A percentile compares a stretch with the other conserved stretches of the same genome.
Conservation (phyloP, 2,113 vertebrate genomes). For the Poeciliopsis prolifica region DNA sequence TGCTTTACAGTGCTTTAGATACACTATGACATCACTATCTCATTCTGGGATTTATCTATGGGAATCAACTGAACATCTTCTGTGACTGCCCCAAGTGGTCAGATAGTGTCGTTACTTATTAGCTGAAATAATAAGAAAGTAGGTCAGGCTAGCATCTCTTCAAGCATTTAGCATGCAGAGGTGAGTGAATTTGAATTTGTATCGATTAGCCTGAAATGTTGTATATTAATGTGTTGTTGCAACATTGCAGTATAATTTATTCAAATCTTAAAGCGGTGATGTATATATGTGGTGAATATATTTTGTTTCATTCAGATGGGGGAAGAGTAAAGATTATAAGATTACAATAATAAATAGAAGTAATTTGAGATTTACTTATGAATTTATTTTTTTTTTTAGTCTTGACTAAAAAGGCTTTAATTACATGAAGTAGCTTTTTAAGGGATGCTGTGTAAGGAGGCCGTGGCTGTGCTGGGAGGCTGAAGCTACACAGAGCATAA, state of each 20-base stretch:
- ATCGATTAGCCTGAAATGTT: not conserved
- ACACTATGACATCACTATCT: too few relatives aligned
- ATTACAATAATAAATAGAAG: not conserved
- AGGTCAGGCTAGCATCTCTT: not conserved
- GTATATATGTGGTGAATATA: not conserved
- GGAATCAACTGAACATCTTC: too few relatives aligned
- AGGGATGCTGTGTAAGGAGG: not conserved
- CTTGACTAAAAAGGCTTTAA: not conserved
- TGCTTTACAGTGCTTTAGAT: too few relatives aligned
- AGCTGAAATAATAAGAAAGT: not conserved
- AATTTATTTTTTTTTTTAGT: not conserved
- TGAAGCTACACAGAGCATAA: not conserved
- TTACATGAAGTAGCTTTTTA: not conserved
- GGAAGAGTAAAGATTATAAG: too few relatives aligned
- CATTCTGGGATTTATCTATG: not conserved
- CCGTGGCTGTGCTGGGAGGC: too few relatives aligned
- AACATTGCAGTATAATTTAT: not conserved
- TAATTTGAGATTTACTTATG: not conserved
- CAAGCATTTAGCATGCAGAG: not conserved
- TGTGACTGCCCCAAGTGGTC: not conserved
- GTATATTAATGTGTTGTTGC: not conserved
- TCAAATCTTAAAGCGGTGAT: not conserved
- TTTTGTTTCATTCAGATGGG: not conserved
- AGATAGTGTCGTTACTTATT: not conserved
- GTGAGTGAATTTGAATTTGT: not conserved